Conservation (phyloP, 2,113 vertebrate species). For the Bufo bufo region DNA sequence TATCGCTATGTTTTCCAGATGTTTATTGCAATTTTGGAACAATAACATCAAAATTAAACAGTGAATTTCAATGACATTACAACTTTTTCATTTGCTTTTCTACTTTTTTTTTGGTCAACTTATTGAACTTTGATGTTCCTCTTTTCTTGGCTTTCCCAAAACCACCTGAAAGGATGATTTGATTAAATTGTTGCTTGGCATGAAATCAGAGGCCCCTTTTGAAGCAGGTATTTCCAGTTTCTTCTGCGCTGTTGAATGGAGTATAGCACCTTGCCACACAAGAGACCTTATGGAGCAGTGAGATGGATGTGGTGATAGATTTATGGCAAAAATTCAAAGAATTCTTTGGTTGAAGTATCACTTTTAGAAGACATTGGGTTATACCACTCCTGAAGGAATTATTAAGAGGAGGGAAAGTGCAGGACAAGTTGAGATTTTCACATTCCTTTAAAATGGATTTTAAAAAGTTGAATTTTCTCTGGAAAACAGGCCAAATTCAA, state of each 20-base stretch:
- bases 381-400: slow-evolving; percentile 53
- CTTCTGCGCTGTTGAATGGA: slow-evolving; percentile 34
- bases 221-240: slow-evolving; percentile 41
- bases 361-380: slow-evolving; percentile 37
- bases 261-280: slow-evolving; percentile 46
- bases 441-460: slow-evolving; percentile 41
- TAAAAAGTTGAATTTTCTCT: slow-evolving; percentile 21
- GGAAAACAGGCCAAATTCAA: slow-evolving; percentile 16
- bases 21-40: neutral
- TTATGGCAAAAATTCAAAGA: slow-evolving; percentile 44
- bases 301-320: slow-evolving; percentile 47
- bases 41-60: neutral
- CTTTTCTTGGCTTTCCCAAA: neutral
- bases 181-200: slow-evolving; percentile 13
- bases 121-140: slow-evolving; percentile 1
- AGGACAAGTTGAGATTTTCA: slow-evolving; percentile 30
- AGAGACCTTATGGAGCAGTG: slow-evolving; percentile 28
- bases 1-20: neutral
- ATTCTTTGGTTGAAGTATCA: slow-evolving; percentile 47
- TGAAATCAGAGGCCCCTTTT: neutral
- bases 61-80: neutral
- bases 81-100: neutral
- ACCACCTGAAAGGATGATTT: neutral
- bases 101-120: neutral
- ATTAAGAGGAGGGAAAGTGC: slow-evolving; percentile 42